These are phyloP conservation scores for Escarpia spicata DNA, from an alignment of 2,888 invertebrate genomes.

Conservation along the genomic window DNA sequence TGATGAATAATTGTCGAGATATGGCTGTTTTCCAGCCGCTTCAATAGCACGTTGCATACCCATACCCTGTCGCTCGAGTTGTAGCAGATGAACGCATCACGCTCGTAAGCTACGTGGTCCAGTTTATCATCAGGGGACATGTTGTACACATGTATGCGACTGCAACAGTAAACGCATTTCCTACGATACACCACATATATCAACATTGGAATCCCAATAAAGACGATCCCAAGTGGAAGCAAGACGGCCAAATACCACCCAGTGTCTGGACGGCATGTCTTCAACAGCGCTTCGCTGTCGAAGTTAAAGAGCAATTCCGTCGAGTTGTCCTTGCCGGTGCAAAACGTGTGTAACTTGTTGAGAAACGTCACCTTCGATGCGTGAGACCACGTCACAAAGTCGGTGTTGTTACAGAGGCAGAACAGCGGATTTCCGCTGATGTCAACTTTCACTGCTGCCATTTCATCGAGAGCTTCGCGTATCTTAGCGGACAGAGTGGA, in stretches of 20 bases:
- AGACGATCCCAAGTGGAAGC: neutral
- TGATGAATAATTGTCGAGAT: neutral
- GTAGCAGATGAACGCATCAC: neutral
- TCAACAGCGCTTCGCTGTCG: neutral
- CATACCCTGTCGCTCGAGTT: neutral
- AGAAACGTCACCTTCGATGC: neutral
- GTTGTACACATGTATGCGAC: neutral
- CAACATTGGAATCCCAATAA: neutral
- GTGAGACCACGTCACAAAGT: neutral
- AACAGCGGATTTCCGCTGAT: neutral
- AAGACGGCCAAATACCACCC: neutral
- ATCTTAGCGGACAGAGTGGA: neutral
- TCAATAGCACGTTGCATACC: neutral
- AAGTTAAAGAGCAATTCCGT: neutral
- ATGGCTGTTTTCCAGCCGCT: neutral
- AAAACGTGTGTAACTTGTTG: neutral
- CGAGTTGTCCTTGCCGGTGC: neutral
- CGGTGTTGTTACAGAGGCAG: neutral
- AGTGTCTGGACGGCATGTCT: neutral
- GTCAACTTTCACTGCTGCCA: neutral
- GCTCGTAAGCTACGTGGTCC: neutral
- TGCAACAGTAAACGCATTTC: neutral
- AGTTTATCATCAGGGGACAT: neutral
- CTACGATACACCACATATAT: neutral
- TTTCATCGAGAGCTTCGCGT: neutral